A percentile compares a stretch with the other conserved stretches of the same genome.
phyloP scores from a whole-genome alignment of 1,140 invertebrate genomes.

The Lepidurus packardi region DNA sequence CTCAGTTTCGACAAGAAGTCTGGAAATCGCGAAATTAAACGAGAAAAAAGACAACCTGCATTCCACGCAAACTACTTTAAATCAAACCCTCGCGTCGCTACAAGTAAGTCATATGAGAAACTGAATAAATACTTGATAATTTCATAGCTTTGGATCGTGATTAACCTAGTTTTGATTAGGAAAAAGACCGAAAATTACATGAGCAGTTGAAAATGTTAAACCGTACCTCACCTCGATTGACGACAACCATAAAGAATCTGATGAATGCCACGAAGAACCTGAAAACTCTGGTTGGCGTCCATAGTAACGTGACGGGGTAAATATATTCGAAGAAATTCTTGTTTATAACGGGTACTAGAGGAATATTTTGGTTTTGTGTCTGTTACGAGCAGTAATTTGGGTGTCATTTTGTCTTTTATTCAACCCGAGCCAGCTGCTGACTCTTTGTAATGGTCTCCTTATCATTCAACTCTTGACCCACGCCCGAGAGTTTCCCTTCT shows the following conservation, averaged over 20 bases:
- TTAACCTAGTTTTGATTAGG: neutral
- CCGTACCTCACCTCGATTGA: neutral
- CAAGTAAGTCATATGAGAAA: neutral
- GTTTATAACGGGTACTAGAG: too few species aligned
- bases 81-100: neutral
- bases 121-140: neutral
- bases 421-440: conserved; percentile 16
- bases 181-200: neutral
- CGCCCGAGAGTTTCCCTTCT: neutral
- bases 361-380: too few species aligned
- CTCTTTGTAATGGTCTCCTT: neutral
- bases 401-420: conserved; percentile 4
- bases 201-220: neutral
- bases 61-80: neutral
- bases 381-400: neutral
- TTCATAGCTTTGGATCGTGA: neutral
- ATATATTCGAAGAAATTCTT: too few species aligned
- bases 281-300: neutral
- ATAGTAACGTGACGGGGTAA: conserved; percentile 1
- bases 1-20: neutral
- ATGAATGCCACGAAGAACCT: neutral
- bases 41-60: neutral
- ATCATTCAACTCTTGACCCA: conserved; percentile 9
- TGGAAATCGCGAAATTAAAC: neutral
- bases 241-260: neutral